Percentiles rank a stretch among this genome's conserved stretches.
phyloP scores from a whole-genome alignment of 2,797 vertebrate genomes.

The Coranthus polyacanthus region DNA sequence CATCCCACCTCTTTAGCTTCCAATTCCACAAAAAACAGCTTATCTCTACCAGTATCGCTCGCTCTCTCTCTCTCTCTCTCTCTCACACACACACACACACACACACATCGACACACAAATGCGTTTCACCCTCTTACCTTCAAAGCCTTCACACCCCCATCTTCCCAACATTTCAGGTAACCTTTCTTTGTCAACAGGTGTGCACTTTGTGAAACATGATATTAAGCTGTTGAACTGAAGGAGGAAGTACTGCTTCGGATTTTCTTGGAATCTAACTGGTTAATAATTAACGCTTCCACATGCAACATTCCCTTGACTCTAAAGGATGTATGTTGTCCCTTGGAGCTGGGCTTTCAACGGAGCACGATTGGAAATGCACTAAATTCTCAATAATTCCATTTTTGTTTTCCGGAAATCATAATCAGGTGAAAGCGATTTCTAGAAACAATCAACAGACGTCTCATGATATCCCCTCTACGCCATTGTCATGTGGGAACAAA shows the following conservation, averaged over 20 bases:
- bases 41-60: not conserved
- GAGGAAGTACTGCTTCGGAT: not conserved
- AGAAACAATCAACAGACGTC: not conserved
- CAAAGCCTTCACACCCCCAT: not conserved
- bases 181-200: conserved; percentile 33
- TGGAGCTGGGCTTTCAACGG: not conserved
- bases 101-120: not conserved
- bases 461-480: not conserved
- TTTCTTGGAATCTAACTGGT: conserved; percentile 21
- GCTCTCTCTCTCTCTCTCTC: not conserved
- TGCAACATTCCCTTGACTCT: conserved; percentile 9
- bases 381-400: not conserved
- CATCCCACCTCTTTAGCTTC: conserved; percentile 37
- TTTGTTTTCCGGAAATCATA: too few species aligned
- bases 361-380: not conserved
- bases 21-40: conserved; percentile 6
- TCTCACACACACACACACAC: not conserved
- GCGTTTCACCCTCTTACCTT: not conserved
- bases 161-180: not conserved
- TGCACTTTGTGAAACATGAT: conserved; percentile 43
- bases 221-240: not conserved
- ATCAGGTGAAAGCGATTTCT: not conserved
- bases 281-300: conserved; percentile 54
- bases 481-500: not conserved
- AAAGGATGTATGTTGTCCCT: not conserved